These are phyloP conservation scores for Microplitis mediator DNA, from an alignment of 1,140 invertebrate species.

Conservation along the genomic window DNA sequence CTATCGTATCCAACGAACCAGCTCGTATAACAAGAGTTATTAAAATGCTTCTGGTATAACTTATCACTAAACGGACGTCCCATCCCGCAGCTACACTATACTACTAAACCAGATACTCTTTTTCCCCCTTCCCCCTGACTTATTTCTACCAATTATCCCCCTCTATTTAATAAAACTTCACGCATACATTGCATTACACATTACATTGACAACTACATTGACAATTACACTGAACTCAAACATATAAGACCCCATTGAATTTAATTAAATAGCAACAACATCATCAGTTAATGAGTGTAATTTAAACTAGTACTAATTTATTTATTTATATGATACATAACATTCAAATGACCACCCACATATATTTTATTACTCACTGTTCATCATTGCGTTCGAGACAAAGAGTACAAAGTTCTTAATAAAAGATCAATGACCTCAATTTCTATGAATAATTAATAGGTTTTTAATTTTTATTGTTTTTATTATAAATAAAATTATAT, in stretches of 20 bases:
- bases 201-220: too few relatives aligned
- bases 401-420: too few relatives aligned
- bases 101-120: not conserved
- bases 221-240: constrained; percentile 13
- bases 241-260: constrained; percentile 32
- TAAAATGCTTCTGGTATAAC: too few relatives aligned
- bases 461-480: too few relatives aligned
- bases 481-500: too few relatives aligned
- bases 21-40: too few relatives aligned
- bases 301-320: too few relatives aligned
- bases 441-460: too few relatives aligned
- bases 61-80: too few relatives aligned
- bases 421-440: too few relatives aligned
- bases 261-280: not conserved
- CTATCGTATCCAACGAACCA: too few relatives aligned
- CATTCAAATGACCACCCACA: not conserved
- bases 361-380: constrained; percentile 21
- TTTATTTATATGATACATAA: not conserved
- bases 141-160: not conserved
- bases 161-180: not conserved
- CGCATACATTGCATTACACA: not conserved
- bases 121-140: not conserved
- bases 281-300: not conserved
- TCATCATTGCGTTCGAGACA: too few relatives aligned
- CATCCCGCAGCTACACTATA: not conserved